These are phyloP conservation scores for Pinctada fucata DNA, from an alignment of 2,888 invertebrate species.

Conservation along the genomic window DNA sequence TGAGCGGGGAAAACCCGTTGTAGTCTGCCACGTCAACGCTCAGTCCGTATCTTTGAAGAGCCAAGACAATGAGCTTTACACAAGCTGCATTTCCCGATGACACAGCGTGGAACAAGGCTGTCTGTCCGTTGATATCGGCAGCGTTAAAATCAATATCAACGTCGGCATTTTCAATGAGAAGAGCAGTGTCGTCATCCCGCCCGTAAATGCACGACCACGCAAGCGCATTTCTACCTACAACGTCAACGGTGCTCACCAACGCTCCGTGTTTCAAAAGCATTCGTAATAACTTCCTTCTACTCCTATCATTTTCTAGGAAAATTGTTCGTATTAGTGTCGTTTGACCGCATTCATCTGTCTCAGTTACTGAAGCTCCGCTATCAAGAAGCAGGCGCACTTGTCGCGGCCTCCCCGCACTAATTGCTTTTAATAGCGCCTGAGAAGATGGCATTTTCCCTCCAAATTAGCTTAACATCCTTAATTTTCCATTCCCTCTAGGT, in stretches of 20 bases:
- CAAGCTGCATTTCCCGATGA: conserved; percentile 59
- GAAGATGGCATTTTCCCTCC: neutral
- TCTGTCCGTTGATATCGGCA: conserved; percentile 59
- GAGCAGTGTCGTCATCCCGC: conserved; percentile 47
- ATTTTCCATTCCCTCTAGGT: too few species aligned
- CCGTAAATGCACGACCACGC: conserved; percentile 60
- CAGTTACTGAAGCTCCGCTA: conserved; percentile 43
- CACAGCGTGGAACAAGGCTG: conserved; percentile 55
- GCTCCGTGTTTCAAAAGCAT: conserved; percentile 53
- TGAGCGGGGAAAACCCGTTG: conserved; percentile 54
- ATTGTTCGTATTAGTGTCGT: conserved; percentile 55
- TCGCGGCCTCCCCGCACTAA: conserved; percentile 50
- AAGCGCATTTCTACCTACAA: conserved; percentile 55
- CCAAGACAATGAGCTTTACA: conserved; percentile 55
- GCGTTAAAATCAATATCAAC: conserved; percentile 55
- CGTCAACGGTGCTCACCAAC: conserved; percentile 48
- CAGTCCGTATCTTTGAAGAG: conserved; percentile 47
- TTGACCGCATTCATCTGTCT: conserved; percentile 58
- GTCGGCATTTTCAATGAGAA: conserved; percentile 53
- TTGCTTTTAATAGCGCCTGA: conserved; percentile 53
- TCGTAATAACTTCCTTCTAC: conserved; percentile 45
- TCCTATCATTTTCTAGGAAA: conserved; percentile 51
- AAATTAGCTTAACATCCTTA: too few species aligned
- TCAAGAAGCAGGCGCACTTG: conserved; percentile 59
- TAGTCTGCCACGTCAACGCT: conserved; percentile 51